Conservation (phyloP, 2,113 vertebrate genomes). For the Pedionomus torquatus region DNA sequence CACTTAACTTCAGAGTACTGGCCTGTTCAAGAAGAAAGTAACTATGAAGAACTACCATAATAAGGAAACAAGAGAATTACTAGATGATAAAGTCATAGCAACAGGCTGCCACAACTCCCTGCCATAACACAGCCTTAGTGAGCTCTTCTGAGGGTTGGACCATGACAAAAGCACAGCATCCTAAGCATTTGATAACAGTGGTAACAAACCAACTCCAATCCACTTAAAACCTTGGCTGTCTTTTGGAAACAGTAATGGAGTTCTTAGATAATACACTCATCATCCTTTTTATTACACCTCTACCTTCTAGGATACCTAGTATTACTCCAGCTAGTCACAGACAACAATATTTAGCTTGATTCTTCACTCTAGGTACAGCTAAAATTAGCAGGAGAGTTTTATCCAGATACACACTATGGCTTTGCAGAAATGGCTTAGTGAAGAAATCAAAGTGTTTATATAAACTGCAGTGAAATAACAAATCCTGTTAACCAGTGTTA, state of each 20-base stretch:
- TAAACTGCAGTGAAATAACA: neutral
- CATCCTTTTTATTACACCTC: neutral
- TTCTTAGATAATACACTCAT: neutral
- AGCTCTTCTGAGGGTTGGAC: neutral
- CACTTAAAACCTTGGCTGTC: neutral
- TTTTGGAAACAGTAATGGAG: neutral
- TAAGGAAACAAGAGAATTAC: neutral
- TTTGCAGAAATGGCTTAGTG: neutral
- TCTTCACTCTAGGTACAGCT: neutral
- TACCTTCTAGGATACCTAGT: neutral
- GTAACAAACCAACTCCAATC: neutral
- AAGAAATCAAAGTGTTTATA: neutral
- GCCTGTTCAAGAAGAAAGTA: neutral
- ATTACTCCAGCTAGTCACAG: neutral
- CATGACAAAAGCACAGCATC: neutral
- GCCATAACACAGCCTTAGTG: neutral
- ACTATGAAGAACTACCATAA: neutral
- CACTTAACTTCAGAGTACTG: neutral
- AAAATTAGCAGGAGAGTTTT: neutral
- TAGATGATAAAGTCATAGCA: neutral
- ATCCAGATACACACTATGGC: neutral
- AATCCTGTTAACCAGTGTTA: neutral
- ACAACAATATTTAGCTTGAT: neutral
- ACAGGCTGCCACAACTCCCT: neutral
- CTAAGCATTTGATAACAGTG: neutral